Percentiles rank a stretch among this genome's conserved stretches.
Evolutionary conservation across 2,888 invertebrate genomes (phyloP).

Genomic region (Lycaena phlaeas): DNA sequence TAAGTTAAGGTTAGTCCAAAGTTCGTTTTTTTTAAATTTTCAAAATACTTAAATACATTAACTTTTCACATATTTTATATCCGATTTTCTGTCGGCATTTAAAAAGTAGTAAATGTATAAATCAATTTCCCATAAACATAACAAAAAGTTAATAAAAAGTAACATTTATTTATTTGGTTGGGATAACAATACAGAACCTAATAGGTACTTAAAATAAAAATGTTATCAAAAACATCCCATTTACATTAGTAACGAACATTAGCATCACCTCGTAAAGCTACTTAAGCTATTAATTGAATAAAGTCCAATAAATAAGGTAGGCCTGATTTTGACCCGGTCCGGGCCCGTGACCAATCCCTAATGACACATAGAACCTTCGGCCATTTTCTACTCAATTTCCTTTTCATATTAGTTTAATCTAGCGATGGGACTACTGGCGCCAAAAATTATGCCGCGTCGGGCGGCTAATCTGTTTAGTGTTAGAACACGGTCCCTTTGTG

Average conservation of each 20-base stretch:
- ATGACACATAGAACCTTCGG: slow-evolving; percentile 67
- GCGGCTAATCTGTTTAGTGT: slow-evolving; percentile 68
- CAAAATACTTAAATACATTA: too few species aligned
- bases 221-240: slow-evolving; percentile 58
- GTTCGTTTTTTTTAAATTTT: too few species aligned
- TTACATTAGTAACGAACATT: slow-evolving; percentile 55
- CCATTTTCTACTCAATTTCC: slow-evolving; percentile 73
- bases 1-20: too few species aligned
- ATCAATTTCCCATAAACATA: too few species aligned
- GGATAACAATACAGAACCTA: slow-evolving; percentile 20
- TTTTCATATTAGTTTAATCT: slow-evolving; percentile 73
- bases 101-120: too few species aligned
- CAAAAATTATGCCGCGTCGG: slow-evolving; percentile 71
- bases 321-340: slow-evolving; percentile 44
- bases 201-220: slow-evolving; percentile 21
- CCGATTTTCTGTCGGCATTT: too few species aligned
- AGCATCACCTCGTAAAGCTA: slow-evolving; percentile 61
- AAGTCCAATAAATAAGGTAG: slow-evolving; percentile 64
- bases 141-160: too few species aligned
- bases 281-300: slow-evolving; percentile 67
- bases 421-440: slow-evolving; percentile 71
- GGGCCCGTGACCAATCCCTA: slow-evolving; percentile 63
- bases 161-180: slow-evolving; percentile 26
- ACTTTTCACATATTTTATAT: too few species aligned
- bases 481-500: slow-evolving; percentile 65